Base-by-base conservation (phyloP, 2,113 vertebrate genomes). In the Dissostichus mawsoni region DNA sequence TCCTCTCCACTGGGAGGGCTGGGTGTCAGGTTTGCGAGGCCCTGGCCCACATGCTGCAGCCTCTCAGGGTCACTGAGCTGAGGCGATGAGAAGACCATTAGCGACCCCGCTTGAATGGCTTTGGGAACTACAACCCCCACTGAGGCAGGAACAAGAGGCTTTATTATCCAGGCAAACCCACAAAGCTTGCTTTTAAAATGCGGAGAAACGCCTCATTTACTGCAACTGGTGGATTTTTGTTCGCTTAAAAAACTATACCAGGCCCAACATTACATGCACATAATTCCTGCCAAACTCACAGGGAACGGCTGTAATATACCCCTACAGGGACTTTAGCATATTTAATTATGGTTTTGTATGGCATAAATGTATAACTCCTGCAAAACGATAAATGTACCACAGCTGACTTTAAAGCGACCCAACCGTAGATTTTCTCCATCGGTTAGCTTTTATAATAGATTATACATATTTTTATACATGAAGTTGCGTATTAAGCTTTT, bases 41-140 rank as follows among this genome's bases (percentile, higher is more conserved):
- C 65, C 62, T 56, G 69, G 76, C 56, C 58, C 61, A 33, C 77
- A 75, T 44, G 52, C 70, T 63, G 70, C 57, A 61, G 52, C 69
- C 62, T 76, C 52, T 65, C 23, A 71, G 86, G 83, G 85, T 84
- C 87, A 82, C 74, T 65, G 72, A 78, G 75, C 61, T 20, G 56
- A 62, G 68, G 77, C 41, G 17, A 84, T 82, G 72, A 87, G 88
- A 92, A 93, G 93, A 92, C 59, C 91, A 87, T 91, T 82, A 91
- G 93, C 86, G 93, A 90, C 94, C 86, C 93, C 94, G 74, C 80
- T 90, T 74, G 92, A 83, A 57, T 57, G 80, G 55, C 76, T 56
- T 2, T 4, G 73, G 70, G 89, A 92, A 94, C 86, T 93, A 51
- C 94, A 93, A 48, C 83, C 14, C 51, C 69, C 41, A 12, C 33